Evolutionary conservation across 2,113 vertebrate species (phyloP), one percentile per base, ranked within the genome.

Genomic region (Pomatorhinus ruficollis): DNA sequence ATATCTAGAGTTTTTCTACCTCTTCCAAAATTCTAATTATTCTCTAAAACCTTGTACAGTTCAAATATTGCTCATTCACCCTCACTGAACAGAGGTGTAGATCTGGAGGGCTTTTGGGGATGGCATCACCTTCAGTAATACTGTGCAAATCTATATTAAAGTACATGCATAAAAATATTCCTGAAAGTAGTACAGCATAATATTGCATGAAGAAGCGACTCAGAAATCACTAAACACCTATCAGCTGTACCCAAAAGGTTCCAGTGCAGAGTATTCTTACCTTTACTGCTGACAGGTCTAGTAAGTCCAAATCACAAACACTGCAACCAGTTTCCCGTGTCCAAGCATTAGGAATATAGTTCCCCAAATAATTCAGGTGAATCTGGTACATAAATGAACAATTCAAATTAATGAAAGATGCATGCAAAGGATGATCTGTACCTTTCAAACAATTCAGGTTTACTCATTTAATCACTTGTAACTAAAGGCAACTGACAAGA

Each of bases 311-410:
- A 77, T 99, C 98, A 96, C 99, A 99, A 91, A 98, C 77, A 79
- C 79, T 93, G 81, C 99, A 99, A 89, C 99, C 99, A n/a, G 93
- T 97, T 91, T 99, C 99, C 72, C 98, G 98, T 79, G 99, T 99
- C 99, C 99, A 99, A 37, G 97, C 94, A 91, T 99, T 99, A 71
- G 99, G 99, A 52, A 99, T 97, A 81, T 99, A 99, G 98, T 99
- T 99, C 89, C 98, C 98, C 92, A 99, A 98, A 96, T 99, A 99
- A 97, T 99, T 99, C 90, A 99, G 97, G 86, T 99, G 99, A 95
- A 99, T 98, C 99, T 99, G 97, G 57, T n/a, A 93, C 90, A 89
- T 15, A 68, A 94, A 93, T 52, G 21, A 87, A 88, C n/a, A 83
- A 76, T 25, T 90, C 30, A 61, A 60, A 57, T 82, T 52, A 88